These are phyloP conservation scores for Tauraco hartlaubi DNA, from an alignment of 2,797 vertebrate species.

Conservation along the genomic window DNA sequence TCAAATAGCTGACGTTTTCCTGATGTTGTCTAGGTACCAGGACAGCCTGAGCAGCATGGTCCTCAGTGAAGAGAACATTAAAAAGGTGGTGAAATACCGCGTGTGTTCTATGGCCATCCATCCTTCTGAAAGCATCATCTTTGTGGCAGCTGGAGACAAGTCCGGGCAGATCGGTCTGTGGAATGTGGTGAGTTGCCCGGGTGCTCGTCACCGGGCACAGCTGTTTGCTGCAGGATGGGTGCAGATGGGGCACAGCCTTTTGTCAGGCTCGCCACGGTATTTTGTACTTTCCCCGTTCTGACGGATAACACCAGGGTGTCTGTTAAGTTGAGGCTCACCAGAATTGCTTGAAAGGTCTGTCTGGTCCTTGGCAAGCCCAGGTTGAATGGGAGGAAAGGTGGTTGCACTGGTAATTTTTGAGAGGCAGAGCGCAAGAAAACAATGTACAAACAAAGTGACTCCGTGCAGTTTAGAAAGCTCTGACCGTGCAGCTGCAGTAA, in stretches of 20 bases:
- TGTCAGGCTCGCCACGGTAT: fast-evolving
- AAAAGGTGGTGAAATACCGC: slow-evolving; percentile 84
- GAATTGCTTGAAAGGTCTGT: not conserved
- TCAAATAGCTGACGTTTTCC: not conserved
- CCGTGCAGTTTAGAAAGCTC: not conserved
- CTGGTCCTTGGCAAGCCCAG: not conserved
- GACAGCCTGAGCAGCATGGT: slow-evolving; percentile 80
- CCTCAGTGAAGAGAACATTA: slow-evolving; percentile 75
- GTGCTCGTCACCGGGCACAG: not conserved
- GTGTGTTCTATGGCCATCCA: slow-evolving; percentile 88
- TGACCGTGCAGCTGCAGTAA: not conserved
- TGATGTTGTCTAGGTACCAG: slow-evolving; percentile 80
- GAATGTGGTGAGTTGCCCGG: slow-evolving; percentile 83
- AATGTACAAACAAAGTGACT: too few relatives aligned
- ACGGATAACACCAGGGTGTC: fast-evolving
- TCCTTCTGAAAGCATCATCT: slow-evolving; percentile 81
- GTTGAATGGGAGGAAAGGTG: not conserved
- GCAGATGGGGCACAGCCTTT: not conserved
- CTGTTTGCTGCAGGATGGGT: not conserved
- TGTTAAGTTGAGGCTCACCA: not conserved
- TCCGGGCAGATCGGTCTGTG: slow-evolving; percentile 88
- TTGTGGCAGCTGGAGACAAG: slow-evolving; percentile 89
- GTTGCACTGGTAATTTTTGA: not conserved
- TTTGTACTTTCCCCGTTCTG: not conserved
- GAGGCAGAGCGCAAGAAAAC: not conserved